phyloP scores from a whole-genome alignment of 2,797 vertebrate species.

The Crocodylus rhombifer region DNA sequence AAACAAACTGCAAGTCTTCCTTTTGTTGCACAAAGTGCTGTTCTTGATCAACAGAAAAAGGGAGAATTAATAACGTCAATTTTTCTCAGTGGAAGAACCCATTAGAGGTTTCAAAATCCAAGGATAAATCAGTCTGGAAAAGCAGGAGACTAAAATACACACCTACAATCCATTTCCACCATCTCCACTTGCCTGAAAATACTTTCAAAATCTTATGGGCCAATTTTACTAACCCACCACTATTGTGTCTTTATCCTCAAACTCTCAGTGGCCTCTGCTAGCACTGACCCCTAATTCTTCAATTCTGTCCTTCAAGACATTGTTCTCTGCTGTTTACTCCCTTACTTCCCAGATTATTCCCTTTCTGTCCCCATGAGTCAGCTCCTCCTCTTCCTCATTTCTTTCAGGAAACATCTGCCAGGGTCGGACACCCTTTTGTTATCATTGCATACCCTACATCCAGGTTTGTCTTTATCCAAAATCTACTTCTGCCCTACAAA shows the following conservation, averaged over 20 bases:
- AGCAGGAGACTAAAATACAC: background rate
- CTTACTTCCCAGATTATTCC: background rate
- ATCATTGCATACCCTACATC: background rate
- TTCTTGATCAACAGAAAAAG: background rate
- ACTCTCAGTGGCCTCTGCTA: background rate
- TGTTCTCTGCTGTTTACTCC: background rate
- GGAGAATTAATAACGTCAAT: background rate
- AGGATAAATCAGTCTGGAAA: background rate
- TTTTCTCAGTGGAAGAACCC: slow-evolving; percentile 16
- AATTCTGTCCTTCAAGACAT: background rate
- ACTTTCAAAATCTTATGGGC: background rate
- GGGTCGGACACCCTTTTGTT: background rate
- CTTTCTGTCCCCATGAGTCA: background rate
- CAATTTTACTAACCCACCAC: background rate
- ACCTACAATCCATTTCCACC: background rate
- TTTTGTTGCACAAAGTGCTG: slow-evolving; percentile 41
- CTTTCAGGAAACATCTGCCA: background rate
- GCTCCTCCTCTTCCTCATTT: background rate
- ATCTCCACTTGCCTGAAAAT: background rate
- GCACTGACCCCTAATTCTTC: rapidly evolving
- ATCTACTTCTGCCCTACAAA: background rate
- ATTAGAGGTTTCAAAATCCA: background rate
- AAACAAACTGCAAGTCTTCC: slow-evolving; percentile 19
- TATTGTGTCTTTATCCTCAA: background rate
- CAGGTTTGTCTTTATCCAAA: background rate